Evolutionary conservation across 2,888 invertebrate genomes (phyloP).

Genomic region (Hofmannophila pseudospretella): DNA sequence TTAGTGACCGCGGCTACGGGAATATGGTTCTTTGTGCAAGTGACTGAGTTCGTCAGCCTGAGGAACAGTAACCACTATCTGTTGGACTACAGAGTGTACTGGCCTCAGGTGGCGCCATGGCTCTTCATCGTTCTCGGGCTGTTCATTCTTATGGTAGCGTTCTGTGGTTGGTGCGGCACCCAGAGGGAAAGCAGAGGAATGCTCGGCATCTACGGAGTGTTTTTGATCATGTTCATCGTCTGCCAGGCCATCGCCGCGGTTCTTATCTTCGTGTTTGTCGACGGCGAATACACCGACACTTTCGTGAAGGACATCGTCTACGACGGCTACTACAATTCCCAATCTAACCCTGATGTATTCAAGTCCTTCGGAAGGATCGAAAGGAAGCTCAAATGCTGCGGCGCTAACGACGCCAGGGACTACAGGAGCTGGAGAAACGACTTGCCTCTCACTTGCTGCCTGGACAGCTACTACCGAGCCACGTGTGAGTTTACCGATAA

Average conservation of each 20-base stretch:
- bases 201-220: constrained; percentile 57
- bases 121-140: constrained; percentile 63
- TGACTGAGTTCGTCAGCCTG: constrained; percentile 59
- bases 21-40: constrained; percentile 71
- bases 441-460: constrained; percentile 61
- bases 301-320: constrained; percentile 71
- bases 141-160: constrained; percentile 58
- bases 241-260: constrained; percentile 58
- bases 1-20: constrained; percentile 62
- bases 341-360: constrained; percentile 63
- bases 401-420: constrained; percentile 68
- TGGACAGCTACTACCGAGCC: constrained; percentile 63
- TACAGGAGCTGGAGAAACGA: constrained; percentile 70
- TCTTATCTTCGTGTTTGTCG: constrained; percentile 66
- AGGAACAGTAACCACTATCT: constrained; percentile 68
- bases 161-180: constrained; percentile 68
- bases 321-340: constrained; percentile 69
- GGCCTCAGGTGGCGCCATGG: constrained; percentile 74
- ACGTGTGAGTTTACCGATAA: constrained; percentile 70
- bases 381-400: constrained; percentile 63
- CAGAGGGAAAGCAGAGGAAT: constrained; percentile 59
- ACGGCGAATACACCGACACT: constrained; percentile 64
- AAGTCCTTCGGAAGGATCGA: constrained; percentile 63
- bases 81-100: constrained; percentile 66
- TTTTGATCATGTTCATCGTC: constrained; percentile 53